Evolutionary conservation across 2,113 vertebrate genomes (phyloP).

Genomic region (Helogale parvula): DNA sequence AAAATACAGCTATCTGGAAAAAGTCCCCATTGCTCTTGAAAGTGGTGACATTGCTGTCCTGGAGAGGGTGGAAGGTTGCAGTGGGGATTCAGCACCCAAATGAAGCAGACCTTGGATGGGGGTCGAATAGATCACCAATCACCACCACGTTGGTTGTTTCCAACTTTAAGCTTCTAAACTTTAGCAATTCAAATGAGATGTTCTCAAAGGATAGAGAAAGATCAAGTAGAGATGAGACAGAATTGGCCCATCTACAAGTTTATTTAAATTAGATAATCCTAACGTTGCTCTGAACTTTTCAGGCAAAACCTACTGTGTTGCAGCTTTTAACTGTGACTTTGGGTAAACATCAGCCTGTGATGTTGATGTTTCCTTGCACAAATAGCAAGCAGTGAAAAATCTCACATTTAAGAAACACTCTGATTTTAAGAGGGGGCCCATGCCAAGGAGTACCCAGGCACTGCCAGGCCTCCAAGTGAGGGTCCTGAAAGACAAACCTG

Average conservation of each 20-base stretch:
- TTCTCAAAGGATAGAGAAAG: background rate
- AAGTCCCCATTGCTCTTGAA: background rate
- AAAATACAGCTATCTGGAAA: background rate
- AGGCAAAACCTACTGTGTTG: background rate
- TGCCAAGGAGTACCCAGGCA: background rate
- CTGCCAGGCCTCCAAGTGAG: background rate
- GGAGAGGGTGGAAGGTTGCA: background rate
- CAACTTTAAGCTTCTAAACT: background rate
- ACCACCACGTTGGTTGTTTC: background rate
- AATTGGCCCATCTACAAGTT: background rate
- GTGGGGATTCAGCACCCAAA: background rate
- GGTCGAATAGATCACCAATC: background rate
- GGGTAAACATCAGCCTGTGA: background rate
- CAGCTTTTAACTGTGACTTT: background rate
- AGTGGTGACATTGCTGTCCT: background rate
- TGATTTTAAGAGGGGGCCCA: background rate
- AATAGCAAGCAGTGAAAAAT: slow-evolving; percentile 6
- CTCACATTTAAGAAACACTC: slow-evolving; percentile 2
- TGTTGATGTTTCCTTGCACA: background rate
- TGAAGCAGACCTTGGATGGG: background rate
- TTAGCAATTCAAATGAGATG: background rate
- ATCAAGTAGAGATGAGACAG: background rate
- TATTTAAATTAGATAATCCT: slow-evolving; percentile 6
- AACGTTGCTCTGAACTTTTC: background rate
- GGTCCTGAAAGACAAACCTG: background rate